A percentile compares a stretch with the other conserved stretches of the same genome.
Conservation (phyloP, 2,797 vertebrate genomes). For the Danio aesculapii region DNA sequence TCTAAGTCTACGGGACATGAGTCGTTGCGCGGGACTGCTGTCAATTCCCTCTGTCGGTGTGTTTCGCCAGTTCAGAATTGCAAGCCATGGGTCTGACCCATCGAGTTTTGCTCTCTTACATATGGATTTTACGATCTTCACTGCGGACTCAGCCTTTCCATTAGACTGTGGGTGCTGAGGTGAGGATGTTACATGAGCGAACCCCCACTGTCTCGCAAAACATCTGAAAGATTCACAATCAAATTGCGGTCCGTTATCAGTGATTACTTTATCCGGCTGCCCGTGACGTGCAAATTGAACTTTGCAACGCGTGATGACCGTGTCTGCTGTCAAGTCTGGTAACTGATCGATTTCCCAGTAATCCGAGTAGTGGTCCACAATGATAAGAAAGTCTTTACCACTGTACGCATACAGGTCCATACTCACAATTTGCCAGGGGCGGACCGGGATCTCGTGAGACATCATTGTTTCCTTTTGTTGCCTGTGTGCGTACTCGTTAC, state of each 20-base stretch:
- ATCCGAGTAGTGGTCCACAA: constrained; percentile 21
- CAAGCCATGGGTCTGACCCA: constrained; percentile 1
- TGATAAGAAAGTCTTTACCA: constrained; percentile 1
- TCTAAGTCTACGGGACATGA: neutral
- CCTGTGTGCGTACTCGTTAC: constrained; percentile 6
- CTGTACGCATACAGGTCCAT: constrained; percentile 26
- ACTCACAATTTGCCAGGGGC: constrained; percentile 26
- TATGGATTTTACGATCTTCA: neutral
- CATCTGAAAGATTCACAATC: neutral
- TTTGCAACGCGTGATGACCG: constrained; percentile 7
- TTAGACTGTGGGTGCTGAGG: neutral
- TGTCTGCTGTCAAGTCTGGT: constrained; percentile 10
- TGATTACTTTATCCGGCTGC: neutral
- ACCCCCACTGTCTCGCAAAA: neutral
- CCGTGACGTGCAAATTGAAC: constrained; percentile 16
- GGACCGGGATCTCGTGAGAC: constrained; percentile 4
- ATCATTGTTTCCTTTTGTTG: constrained; percentile 38
- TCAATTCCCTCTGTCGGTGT: neutral
- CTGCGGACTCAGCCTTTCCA: neutral
- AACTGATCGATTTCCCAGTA: constrained; percentile 40
- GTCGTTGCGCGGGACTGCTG: constrained; percentile 1
- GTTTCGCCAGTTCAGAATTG: constrained; percentile 28
- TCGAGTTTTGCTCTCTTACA: neutral
- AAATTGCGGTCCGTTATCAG: neutral
- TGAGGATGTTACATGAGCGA: neutral